Conservation (phyloP, 2,797 vertebrate species). For the Sphaeramia orbicularis region DNA sequence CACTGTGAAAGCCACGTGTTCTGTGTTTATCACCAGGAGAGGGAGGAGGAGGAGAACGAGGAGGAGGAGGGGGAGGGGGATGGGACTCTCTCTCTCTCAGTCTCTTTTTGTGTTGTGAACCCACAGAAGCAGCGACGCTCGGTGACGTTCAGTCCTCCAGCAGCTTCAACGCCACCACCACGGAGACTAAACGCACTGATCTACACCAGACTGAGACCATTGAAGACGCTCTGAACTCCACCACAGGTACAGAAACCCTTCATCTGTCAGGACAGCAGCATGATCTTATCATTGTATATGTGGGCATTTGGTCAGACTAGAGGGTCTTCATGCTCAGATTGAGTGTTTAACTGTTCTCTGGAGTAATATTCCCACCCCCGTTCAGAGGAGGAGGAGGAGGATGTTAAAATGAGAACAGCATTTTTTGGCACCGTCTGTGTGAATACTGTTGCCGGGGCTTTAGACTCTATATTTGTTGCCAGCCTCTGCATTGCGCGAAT, state of each 20-base stretch:
- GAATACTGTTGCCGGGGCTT: constrained; percentile 62
- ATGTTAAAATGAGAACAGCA: constrained; percentile 48
- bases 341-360: neutral
- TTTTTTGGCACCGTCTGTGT: constrained; percentile 50
- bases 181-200: constrained; percentile 21
- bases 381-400: constrained; percentile 30
- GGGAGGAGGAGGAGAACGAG: constrained; percentile 72
- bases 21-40: constrained; percentile 84
- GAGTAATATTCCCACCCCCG: neutral
- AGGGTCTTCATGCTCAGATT: neutral
- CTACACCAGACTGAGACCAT: constrained; percentile 26
- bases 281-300: constrained; percentile 5
- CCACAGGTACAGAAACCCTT: constrained; percentile 73
- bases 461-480: constrained; percentile 36
- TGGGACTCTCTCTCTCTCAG: constrained; percentile 44
- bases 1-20: constrained; percentile 82
- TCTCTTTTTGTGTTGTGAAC: constrained; percentile 57
- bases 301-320: neutral
- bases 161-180: constrained; percentile 48
- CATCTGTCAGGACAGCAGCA: neutral
- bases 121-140: constrained; percentile 55
- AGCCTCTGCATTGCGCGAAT: constrained; percentile 39
- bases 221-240: constrained; percentile 49
- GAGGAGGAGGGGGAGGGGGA: constrained; percentile 70
- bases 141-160: constrained; percentile 39